Conservation (phyloP, 1,140 invertebrate species). For the Scaptodrosophila lebanonensis region DNA sequence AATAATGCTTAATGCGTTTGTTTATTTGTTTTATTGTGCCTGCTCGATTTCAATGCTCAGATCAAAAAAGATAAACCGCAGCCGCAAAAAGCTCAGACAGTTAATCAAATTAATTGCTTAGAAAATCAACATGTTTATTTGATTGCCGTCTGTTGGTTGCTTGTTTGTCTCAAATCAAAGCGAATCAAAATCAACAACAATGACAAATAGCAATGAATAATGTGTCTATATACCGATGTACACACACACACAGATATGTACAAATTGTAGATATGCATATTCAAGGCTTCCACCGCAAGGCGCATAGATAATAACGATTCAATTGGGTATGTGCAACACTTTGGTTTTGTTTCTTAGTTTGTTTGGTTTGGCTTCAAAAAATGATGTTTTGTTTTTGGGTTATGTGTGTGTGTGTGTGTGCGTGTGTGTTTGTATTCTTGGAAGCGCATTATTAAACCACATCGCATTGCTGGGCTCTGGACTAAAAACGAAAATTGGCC, state of each 20-base stretch:
- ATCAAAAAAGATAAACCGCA: constrained; percentile 62
- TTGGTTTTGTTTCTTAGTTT: constrained; percentile 20
- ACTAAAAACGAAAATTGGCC: constrained; percentile 74
- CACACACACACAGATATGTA: too few species aligned
- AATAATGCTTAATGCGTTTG: constrained; percentile 52
- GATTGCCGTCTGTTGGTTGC: constrained; percentile 17
- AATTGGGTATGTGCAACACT: constrained; percentile 52
- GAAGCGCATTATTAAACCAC: constrained; percentile 70
- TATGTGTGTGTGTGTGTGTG: constrained; percentile 9
- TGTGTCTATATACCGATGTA: constrained; percentile 18
- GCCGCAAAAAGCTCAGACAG: constrained; percentile 46
- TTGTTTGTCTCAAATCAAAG: constrained; percentile 19
- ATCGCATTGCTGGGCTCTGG: too few species aligned
- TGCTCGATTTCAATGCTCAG: constrained; percentile 42
- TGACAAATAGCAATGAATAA: constrained; percentile 67
- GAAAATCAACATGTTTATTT: constrained; percentile 69
- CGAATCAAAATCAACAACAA: constrained; percentile 44
- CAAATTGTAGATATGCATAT: constrained; percentile 63
- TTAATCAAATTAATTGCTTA: constrained; percentile 73
- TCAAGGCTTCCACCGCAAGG: constrained; percentile 45
- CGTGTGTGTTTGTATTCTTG: constrained; percentile 53
- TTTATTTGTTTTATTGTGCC: constrained; percentile 14
- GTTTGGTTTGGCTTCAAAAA: constrained; percentile 9
- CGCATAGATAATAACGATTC: not conserved
- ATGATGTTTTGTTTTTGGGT: constrained; percentile 20